Percentiles rank a stretch among this genome's conserved stretches.
These are phyloP conservation scores for Gadopsis bispinosus DNA, from an alignment of 2,797 vertebrate species.

Conservation along the genomic window DNA sequence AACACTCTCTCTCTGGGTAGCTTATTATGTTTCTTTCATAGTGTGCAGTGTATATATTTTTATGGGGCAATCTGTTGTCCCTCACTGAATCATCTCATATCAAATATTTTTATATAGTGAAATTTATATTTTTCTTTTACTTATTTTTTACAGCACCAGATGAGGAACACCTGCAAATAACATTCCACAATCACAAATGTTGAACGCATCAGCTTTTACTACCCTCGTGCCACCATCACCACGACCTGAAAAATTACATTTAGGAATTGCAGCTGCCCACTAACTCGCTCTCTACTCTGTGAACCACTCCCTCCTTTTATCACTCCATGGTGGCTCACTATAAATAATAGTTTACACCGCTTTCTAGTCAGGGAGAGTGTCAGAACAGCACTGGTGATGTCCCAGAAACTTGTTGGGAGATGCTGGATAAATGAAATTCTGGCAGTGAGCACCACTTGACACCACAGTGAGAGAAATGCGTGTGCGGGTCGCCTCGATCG, in stretches of 20 bases:
- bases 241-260: conserved; percentile 23
- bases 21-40: not conserved
- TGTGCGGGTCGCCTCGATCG: not conserved
- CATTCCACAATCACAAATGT: no score
- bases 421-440: conserved; percentile 44
- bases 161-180: no score
- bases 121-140: no score
- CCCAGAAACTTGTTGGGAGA: conserved; percentile 29
- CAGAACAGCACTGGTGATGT: conserved; percentile 42
- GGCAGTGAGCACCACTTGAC: conserved; percentile 57
- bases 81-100: not conserved
- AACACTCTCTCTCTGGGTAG: not conserved
- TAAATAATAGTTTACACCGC: conserved; percentile 67
- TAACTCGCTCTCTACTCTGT: conserved; percentile 43
- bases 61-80: not conserved
- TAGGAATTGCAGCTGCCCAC: conserved; percentile 39
- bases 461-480: conserved; percentile 54
- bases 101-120: no score
- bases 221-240: not conserved
- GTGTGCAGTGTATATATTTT: not conserved
- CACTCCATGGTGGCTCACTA: conserved; percentile 33
- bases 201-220: no score
- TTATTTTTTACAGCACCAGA: no score
- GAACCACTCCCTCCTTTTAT: conserved; percentile 57
- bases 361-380: conserved; percentile 55